Conservation (phyloP, 2,888 invertebrate species). For the Aphidius colemani region DNA sequence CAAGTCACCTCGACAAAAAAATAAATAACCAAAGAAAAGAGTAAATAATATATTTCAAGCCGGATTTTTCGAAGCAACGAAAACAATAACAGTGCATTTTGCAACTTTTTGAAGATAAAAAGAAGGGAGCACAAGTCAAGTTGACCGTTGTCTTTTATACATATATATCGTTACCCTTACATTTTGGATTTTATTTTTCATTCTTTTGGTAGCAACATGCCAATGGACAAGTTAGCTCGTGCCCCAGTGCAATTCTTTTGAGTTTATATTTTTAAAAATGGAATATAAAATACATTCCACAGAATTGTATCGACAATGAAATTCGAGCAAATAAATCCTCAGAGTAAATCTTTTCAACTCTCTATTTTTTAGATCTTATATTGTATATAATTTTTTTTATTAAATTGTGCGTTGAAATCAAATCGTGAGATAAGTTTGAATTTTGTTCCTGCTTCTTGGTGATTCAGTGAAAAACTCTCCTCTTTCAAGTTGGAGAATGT, state of each 20-base stretch:
- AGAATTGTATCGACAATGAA: constrained; percentile 38
- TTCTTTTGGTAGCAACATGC: not conserved
- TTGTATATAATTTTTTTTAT: constrained; percentile 4
- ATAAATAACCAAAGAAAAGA: not conserved
- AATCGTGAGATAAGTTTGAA: constrained; percentile 17
- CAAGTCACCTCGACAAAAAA: constrained; percentile 29
- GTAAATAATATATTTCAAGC: too few relatives aligned
- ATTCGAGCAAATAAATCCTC: constrained; percentile 58
- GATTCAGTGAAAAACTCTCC: constrained; percentile 50
- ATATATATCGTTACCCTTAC: not conserved
- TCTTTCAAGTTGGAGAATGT: constrained; percentile 51
- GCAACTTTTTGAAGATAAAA: not conserved
- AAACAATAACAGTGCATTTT: constrained; percentile 28
- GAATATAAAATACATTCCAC: constrained; percentile 58
- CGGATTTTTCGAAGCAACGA: constrained; percentile 27
- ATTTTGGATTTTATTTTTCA: constrained; percentile 16
- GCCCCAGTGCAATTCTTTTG: constrained; percentile 6
- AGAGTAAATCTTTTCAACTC: constrained; percentile 23
- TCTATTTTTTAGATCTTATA: too few relatives aligned
- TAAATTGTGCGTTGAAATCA: constrained; percentile 12
- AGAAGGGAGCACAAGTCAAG: too few relatives aligned
- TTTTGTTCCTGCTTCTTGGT: constrained; percentile 7
- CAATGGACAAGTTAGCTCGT: not conserved
- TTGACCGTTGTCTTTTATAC: too few relatives aligned
- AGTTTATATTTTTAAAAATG: constrained; percentile 44